phyloP scores from a whole-genome alignment of 1,140 invertebrate genomes.

The Choristoneura fumiferana region DNA sequence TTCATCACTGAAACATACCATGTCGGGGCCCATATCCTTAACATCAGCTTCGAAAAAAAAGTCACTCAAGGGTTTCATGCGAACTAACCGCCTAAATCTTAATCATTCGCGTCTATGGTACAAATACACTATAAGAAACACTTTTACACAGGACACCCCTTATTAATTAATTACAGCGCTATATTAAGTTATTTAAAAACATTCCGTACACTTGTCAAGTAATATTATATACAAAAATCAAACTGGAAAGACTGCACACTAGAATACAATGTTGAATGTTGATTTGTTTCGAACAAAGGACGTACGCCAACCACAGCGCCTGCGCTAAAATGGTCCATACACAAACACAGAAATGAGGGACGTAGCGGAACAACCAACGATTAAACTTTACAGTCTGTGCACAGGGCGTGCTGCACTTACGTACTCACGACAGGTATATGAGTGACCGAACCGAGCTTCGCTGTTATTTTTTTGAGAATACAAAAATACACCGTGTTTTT shows the following conservation, averaged over 20 bases:
- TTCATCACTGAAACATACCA: slow-evolving; percentile 78
- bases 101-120: slow-evolving; percentile 61
- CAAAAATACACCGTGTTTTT: no score
- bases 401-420: slow-evolving; percentile 7
- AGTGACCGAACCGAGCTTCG: no score
- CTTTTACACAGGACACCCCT: slow-evolving; percentile 42
- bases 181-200: slow-evolving; percentile 42
- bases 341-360: slow-evolving; percentile 26
- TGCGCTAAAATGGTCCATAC: slow-evolving; percentile 64
- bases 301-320: slow-evolving; percentile 74
- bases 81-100: slow-evolving; percentile 76
- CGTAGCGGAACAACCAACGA: not conserved
- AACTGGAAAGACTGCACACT: slow-evolving; percentile 61
- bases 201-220: slow-evolving; percentile 57
- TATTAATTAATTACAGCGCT: slow-evolving; percentile 37
- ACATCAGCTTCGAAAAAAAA: slow-evolving; percentile 84
- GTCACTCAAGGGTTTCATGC: slow-evolving; percentile 85
- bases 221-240: slow-evolving; percentile 47
- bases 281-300: slow-evolving; percentile 78
- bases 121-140: slow-evolving; percentile 50
- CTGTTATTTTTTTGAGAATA: no score
- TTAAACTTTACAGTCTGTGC: not conserved
- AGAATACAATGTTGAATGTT: slow-evolving; percentile 76
- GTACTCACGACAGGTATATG: no score
- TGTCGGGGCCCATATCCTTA: slow-evolving; percentile 87